Percentiles rank a stretch among this genome's conserved stretches.
These are phyloP conservation scores for Antidorcas marsupialis DNA, from an alignment of 2,113 vertebrate species.

Conservation along the genomic window DNA sequence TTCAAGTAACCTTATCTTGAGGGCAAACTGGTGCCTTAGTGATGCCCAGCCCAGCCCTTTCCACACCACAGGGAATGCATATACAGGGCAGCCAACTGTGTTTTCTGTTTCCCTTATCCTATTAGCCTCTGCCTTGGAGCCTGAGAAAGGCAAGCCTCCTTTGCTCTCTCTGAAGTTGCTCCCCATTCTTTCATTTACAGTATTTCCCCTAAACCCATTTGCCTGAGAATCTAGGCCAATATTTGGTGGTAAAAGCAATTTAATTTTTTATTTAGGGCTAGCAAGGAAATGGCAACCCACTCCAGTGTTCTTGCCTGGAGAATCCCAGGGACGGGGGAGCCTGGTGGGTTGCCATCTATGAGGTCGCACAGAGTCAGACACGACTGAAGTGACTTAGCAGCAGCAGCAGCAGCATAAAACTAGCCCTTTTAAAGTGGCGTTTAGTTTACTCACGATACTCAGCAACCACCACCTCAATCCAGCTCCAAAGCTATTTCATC, in stretches of 20 bases:
- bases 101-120: background rate
- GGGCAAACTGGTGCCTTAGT: background rate
- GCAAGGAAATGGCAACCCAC: too few relatives aligned
- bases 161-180: background rate
- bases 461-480: background rate
- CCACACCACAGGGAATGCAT: fast-evolving
- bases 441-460: background rate
- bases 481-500: background rate
- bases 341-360: too few relatives aligned
- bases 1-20: background rate
- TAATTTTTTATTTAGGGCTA: background rate
- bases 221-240: background rate
- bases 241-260: background rate
- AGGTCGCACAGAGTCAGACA: too few relatives aligned
- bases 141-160: background rate
- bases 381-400: too few relatives aligned
- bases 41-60: background rate
- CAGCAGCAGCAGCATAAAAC: background rate
- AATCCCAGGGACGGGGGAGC: too few relatives aligned
- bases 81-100: fast-evolving
- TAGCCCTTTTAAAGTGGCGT: background rate
- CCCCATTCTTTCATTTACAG: background rate
- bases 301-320: too few relatives aligned
- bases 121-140: background rate
- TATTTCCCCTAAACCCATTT: background rate